Evolutionary conservation across 2,888 invertebrate species (phyloP), one percentile per base, ranked within the genome.

Genomic region (Tipula unca): DNA sequence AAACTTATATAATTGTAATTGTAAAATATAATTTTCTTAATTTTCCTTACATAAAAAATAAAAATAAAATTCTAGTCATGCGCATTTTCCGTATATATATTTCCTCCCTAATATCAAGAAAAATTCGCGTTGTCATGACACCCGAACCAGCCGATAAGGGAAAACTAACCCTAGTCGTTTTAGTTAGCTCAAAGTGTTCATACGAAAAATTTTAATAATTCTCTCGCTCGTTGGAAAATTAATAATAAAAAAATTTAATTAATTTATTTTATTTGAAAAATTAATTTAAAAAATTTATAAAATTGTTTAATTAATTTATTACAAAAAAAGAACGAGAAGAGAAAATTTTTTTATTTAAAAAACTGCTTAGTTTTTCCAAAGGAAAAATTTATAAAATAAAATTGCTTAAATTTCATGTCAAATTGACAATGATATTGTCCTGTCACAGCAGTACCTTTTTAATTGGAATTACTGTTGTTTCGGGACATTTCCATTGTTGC

Each of bases 371-470:
- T 69, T 69, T 83, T 83, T 17, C 35, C 29, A 8, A 82, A 10
- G 20, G 29, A 29, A 29, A 82, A 82, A 29, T 29, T 8, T 14
- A 29, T 29, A n/a, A 25, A 82, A 82, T 82, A 29, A 82, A 82
- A 32, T 32, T 32, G 32, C 32, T 32, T 32, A 6, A 83, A 32
- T 29, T 82, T 25, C 29, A 82, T 32, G 83, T 83, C 83, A 83
- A 92, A 92, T 91, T 91, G 93, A 94, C 94, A 93, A 94, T 95
- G 93, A 97, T 97, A 97, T 97, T 97, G 97, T 97, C 97, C 96
- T 96, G 97, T 97, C 97, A 97, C 97, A 97, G 97, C 97, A 97
- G 97, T 97, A 97, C 94, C 94, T 92, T 92, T 91, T 87, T 87
- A 87, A 90, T 88, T 91, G 88, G 91, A 91, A 92, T 93, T 97